These are phyloP conservation scores for Mionectes olivaceus DNA, from an alignment of 2,797 vertebrate genomes.

Conservation along the genomic window DNA sequence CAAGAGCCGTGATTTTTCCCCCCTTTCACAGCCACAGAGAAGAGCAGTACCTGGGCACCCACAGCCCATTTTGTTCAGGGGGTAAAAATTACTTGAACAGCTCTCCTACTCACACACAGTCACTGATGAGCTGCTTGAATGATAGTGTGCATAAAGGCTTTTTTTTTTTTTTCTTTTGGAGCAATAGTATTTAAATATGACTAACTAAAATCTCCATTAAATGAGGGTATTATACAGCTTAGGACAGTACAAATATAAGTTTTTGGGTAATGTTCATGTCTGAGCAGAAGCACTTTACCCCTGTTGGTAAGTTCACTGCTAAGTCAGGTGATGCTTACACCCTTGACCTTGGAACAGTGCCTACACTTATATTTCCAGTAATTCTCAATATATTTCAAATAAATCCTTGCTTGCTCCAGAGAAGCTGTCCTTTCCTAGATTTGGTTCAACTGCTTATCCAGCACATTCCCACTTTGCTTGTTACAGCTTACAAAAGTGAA, in stretches of 20 bases:
- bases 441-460: neutral
- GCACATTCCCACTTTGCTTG: neutral
- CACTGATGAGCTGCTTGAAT: neutral
- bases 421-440: neutral
- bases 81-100: neutral
- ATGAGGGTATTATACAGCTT: neutral
- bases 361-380: neutral
- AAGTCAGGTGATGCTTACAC: neutral
- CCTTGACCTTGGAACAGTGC: neutral
- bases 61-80: accelerated
- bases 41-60: neutral
- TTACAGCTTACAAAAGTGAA: neutral
- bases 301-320: neutral
- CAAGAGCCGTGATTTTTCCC: neutral
- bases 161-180: neutral
- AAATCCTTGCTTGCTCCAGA: neutral
- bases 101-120: accelerated
- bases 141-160: neutral
- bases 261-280: neutral
- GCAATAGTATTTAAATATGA: neutral
- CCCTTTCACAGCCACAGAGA: neutral
- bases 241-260: neutral
- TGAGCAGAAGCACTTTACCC: neutral
- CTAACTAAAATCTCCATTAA: slow-evolving; percentile 32
- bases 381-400: neutral